Evolutionary conservation across 2,113 vertebrate genomes (phyloP).

Genomic region (Notiomystis cincta): DNA sequence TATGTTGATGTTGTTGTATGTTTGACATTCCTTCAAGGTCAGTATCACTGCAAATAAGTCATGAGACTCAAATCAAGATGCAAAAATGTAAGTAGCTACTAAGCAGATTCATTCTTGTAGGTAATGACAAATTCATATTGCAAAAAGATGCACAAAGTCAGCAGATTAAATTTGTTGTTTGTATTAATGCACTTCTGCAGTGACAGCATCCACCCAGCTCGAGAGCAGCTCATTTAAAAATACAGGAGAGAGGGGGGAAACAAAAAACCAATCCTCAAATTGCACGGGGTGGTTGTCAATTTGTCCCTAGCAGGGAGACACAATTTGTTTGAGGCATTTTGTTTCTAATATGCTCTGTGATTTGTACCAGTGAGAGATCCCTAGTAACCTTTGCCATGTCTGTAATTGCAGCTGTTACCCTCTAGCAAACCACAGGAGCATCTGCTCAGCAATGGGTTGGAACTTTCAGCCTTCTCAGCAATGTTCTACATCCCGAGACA

Average conservation of each 20-base stretch:
- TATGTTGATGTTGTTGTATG: background rate
- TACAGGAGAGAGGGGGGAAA: rapidly evolving
- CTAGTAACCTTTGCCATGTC: background rate
- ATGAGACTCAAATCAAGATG: background rate
- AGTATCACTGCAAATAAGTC: background rate
- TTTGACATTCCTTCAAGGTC: constrained; percentile 35
- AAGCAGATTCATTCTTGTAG: background rate
- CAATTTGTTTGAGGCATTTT: background rate
- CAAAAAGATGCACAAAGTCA: background rate
- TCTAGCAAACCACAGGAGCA: background rate
- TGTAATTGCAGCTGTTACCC: background rate
- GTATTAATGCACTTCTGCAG: background rate
- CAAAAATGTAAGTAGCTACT: background rate
- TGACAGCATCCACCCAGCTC: background rate
- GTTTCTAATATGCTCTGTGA: background rate
- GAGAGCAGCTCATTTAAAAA: constrained; percentile 3
- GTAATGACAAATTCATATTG: background rate
- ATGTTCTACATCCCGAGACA: background rate
- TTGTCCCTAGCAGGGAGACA: background rate
- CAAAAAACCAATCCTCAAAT: background rate
- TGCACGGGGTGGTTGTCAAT: background rate
- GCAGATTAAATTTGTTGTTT: background rate
- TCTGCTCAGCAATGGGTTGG: background rate
- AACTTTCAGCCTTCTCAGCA: background rate
- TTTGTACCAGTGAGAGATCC: background rate